These are phyloP conservation scores for Rotaria socialis DNA, from an alignment of 2,888 invertebrate species.

Conservation along the genomic window DNA sequence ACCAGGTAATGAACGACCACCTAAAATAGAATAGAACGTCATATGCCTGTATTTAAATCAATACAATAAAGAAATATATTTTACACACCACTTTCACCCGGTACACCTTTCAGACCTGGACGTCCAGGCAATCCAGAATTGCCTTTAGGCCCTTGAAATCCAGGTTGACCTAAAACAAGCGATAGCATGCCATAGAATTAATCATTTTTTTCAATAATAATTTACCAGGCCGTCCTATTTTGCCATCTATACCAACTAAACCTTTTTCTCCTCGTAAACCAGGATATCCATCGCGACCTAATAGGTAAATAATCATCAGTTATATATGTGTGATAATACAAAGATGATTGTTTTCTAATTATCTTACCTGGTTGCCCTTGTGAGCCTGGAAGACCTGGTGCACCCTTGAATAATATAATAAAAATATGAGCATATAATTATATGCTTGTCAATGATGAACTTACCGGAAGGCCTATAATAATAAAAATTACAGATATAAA, in stretches of 20 bases:
- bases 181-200: background rate
- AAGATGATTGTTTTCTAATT: background rate
- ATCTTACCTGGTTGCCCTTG: background rate
- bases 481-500: background rate
- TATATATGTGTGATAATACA: background rate
- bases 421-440: background rate
- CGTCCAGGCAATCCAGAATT: background rate
- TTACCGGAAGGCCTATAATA: slow-evolving; percentile 9
- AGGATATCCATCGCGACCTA: background rate
- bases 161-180: background rate
- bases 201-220: background rate
- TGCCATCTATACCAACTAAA: background rate
- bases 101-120: background rate
- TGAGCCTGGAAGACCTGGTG: background rate
- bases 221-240: background rate
- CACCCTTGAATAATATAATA: background rate
- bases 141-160: background rate
- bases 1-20: background rate
- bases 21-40: background rate
- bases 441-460: background rate
- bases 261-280: background rate
- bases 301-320: background rate
- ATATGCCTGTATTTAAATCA: no score
- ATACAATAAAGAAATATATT: background rate
- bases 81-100: background rate